Evolutionary conservation across 2,888 invertebrate genomes (phyloP), one percentile per base, ranked within the genome.

Genomic region (Xestoiulus laeticollis): DNA sequence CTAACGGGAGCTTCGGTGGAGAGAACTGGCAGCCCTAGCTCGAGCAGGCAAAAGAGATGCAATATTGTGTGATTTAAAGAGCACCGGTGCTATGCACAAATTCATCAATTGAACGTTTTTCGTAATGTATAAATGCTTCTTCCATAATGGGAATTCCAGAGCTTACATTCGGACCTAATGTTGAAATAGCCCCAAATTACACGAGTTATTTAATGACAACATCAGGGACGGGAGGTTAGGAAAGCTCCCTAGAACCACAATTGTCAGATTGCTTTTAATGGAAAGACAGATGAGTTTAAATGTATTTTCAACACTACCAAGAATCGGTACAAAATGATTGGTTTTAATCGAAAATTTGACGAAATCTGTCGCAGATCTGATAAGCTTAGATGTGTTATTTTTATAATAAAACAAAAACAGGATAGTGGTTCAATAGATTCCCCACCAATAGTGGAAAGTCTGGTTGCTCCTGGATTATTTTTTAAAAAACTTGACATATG

Each of bases 31-130:
- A 78, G 68, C 78, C 87, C 87, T 22, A 87, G 19, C 19, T 78
- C 43, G 10, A 78, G 22, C 32, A 87, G 87, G 78, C 82, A 87
- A 87, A 82, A 84, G 48, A 82, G 38, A 87, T 87, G 87, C 83
- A 59, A 82, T 30, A 87, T 87, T 22, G 84, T 87, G 22, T 87
- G 68, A 87, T 85, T 38, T 30, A 26, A 19, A 16, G 4, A n/a
- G 59, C 59, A n/a, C 8, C 8, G 59, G 59, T 59, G 59, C 59
- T 59, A n/a, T 59, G 59, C 59, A n/a, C 59, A 6, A 12, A 48
- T 48, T 48, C 12, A 19, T 12, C 48, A 48, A 48, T 16, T 48
- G 59, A n/a, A 78, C 78, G 78, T 78, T 78, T 48, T 78, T 78
- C 12, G 4, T 14, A 38, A 38, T 38, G 38, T 38, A 8, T 38